phyloP scores from a whole-genome alignment of 2,113 vertebrate genomes.

The Fulmarus glacialis region DNA sequence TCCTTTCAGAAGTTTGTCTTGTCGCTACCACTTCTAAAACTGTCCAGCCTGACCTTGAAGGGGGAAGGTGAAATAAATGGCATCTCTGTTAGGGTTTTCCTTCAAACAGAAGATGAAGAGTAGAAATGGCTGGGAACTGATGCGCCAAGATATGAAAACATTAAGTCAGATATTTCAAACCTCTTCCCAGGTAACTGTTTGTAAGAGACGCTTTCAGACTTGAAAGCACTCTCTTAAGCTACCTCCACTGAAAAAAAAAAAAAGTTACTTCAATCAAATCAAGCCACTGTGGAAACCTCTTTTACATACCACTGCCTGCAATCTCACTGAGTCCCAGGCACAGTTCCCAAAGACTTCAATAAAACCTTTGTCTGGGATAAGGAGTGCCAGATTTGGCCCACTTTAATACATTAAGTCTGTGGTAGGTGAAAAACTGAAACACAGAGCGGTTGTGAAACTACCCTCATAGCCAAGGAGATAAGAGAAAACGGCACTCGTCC shows the following conservation, averaged over 20 bases:
- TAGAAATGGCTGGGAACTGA: background rate
- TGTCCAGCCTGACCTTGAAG: background rate
- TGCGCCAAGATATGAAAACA: background rate
- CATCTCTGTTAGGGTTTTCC: background rate
- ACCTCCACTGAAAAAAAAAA: background rate
- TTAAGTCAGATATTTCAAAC: background rate
- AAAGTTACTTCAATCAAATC: slow-evolving; percentile 8
- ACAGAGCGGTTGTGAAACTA: slow-evolving; percentile 18
- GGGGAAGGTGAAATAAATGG: background rate
- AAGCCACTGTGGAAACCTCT: slow-evolving; percentile 25
- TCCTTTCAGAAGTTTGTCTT: background rate
- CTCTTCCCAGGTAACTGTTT: background rate
- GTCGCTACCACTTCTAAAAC: background rate
- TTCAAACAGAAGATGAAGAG: background rate
- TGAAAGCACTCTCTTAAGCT: slow-evolving; percentile 6
- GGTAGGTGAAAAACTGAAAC: slow-evolving; percentile 54
- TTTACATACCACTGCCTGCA: slow-evolving; percentile 52
- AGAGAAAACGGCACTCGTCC: background rate
- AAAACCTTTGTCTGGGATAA: slow-evolving; percentile 58
- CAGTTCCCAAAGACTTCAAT: slow-evolving; percentile 59
- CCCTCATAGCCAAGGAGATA: slow-evolving; percentile 29
- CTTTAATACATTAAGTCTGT: slow-evolving; percentile 63
- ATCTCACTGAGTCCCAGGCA: slow-evolving; percentile 14
- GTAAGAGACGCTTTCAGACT: background rate
- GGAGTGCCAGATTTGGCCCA: slow-evolving; percentile 63